phyloP scores from a whole-genome alignment of 2,888 invertebrate species.

The Coronaproctus castanopsis region DNA sequence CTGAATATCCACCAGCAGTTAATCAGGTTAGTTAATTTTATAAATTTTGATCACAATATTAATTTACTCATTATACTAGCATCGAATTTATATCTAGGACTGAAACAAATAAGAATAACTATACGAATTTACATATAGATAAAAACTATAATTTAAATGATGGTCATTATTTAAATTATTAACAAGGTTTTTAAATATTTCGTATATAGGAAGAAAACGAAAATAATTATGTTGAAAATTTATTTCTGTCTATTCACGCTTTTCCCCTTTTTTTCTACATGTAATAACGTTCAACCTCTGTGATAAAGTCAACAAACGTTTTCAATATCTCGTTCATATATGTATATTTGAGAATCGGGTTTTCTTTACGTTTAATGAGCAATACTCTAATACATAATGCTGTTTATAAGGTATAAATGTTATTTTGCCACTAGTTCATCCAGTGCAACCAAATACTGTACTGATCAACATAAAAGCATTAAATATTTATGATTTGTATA shows the following conservation, averaged over 20 bases:
- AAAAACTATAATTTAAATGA: not conserved
- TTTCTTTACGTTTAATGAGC: not conserved
- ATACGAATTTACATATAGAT: not conserved
- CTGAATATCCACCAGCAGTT: constrained; percentile 41
- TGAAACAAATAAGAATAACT: not conserved
- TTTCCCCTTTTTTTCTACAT: too few relatives aligned
- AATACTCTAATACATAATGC: too few relatives aligned
- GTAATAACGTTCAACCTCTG: too few relatives aligned
- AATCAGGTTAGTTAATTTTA: constrained; percentile 39
- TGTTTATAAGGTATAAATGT: too few relatives aligned
- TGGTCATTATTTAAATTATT: not conserved
- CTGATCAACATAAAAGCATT: too few relatives aligned
- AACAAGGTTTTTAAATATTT: too few relatives aligned
- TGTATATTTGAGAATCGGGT: not conserved
- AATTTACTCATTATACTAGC: too few relatives aligned
- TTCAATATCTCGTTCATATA: not conserved
- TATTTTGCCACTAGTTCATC: too few relatives aligned
- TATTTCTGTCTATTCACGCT: not conserved
- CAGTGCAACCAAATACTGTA: too few relatives aligned
- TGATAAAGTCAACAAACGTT: not conserved
- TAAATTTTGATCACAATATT: too few relatives aligned
- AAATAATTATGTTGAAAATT: not conserved
- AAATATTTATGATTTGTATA: too few relatives aligned
- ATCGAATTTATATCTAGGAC: too few relatives aligned
- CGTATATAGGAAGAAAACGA: not conserved